A percentile compares a stretch with the other conserved stretches of the same genome.
phyloP scores from a whole-genome alignment of 2,888 invertebrate species.

The Muschampia plurimacula region DNA sequence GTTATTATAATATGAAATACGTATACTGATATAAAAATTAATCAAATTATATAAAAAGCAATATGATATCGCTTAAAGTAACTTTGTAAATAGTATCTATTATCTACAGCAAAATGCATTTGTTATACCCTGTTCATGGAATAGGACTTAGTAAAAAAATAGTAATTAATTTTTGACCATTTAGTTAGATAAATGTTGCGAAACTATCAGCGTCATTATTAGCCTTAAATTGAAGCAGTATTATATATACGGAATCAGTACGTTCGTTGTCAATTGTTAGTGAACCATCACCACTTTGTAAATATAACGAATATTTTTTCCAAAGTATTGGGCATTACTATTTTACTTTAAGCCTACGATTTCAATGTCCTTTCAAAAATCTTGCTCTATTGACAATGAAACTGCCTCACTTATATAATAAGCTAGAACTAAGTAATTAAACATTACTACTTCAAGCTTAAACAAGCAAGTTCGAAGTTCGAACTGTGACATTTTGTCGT shows the following conservation, averaged over 20 bases:
- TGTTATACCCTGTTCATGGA: constrained; percentile 57
- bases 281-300: constrained; percentile 46
- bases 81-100: constrained; percentile 47
- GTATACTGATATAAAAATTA: constrained; percentile 53
- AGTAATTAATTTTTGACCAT: constrained; percentile 47
- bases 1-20: constrained; percentile 37
- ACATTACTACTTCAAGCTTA: constrained; percentile 21
- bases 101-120: constrained; percentile 43
- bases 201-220: constrained; percentile 19
- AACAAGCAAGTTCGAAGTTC: not conserved
- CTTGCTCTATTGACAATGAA: constrained; percentile 25
- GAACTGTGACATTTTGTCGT: too few species aligned
- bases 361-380: constrained; percentile 20
- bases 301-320: constrained; percentile 41
- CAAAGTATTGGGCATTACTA: constrained; percentile 38
- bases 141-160: constrained; percentile 52
- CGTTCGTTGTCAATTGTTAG: constrained; percentile 69
- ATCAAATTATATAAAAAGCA: constrained; percentile 57
- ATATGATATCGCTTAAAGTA: constrained; percentile 71
- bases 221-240: constrained; percentile 53
- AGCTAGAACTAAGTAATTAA: constrained; percentile 25
- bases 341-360: constrained; percentile 15
- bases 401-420: constrained; percentile 26
- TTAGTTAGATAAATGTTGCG: constrained; percentile 48
- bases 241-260: constrained; percentile 51